A percentile compares a stretch with the other conserved stretches of the same genome.
Conservation (phyloP, 2,888 invertebrate species). For the Eustalomyia histrio region DNA sequence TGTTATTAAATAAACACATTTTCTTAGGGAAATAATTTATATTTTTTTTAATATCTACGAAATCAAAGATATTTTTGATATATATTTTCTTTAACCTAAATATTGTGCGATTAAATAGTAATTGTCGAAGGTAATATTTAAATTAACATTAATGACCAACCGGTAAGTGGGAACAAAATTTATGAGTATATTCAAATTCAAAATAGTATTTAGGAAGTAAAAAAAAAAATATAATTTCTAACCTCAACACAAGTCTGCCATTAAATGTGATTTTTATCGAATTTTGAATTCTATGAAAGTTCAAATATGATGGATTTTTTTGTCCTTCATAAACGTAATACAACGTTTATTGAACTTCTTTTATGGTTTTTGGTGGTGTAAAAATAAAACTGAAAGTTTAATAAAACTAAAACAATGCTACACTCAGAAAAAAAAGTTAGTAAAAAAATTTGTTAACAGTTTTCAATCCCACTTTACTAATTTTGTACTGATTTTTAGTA, state of each 20-base stretch:
- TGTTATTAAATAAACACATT: neutral
- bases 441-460: too few species aligned
- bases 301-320: neutral
- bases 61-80: too few species aligned
- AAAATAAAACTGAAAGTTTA: neutral
- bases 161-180: neutral
- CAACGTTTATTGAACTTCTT: constrained; percentile 3
- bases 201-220: neutral
- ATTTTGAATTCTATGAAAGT: neutral
- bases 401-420: neutral
- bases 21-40: neutral
- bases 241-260: neutral
- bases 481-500: too few species aligned
- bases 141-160: neutral
- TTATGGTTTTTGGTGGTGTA: neutral
- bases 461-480: too few species aligned
- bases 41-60: too few species aligned
- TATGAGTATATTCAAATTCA: neutral
- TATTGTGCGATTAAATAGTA: neutral
- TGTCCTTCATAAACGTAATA: neutral
- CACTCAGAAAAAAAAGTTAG: too few species aligned
- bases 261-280: neutral
- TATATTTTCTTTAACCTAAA: neutral
- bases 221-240: neutral
- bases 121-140: neutral